These are phyloP conservation scores for Mustela nigripes DNA, from an alignment of 2,113 vertebrate genomes.

Conservation along the genomic window DNA sequence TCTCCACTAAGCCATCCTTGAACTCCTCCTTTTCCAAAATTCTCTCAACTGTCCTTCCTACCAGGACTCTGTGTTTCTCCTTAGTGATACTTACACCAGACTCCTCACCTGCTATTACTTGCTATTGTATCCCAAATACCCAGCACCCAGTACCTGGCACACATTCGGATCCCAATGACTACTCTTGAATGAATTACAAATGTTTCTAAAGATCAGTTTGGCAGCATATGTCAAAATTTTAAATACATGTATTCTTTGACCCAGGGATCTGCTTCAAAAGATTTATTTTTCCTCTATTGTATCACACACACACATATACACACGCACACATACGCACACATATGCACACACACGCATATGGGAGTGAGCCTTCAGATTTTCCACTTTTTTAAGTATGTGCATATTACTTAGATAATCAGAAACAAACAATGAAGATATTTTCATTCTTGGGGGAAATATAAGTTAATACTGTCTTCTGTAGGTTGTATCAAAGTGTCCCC, in stretches of 20 bases:
- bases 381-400: background rate
- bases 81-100: background rate
- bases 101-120: background rate
- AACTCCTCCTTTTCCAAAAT: background rate
- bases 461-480: background rate
- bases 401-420: background rate
- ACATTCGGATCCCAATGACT: background rate
- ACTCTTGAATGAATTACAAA: background rate
- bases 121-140: background rate
- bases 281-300: conserved; percentile 26
- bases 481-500: background rate
- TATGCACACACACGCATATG: background rate
- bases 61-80: background rate
- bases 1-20: background rate
- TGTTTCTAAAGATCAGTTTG: conserved; percentile 39
- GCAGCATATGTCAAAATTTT: background rate
- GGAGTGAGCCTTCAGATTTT: background rate
- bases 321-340: background rate
- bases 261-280: background rate
- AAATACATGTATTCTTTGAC: background rate
- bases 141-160: background rate
- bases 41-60: background rate
- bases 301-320: background rate
- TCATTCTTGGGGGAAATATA: background rate
- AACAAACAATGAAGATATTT: background rate